Base-by-base conservation (phyloP, 2,888 invertebrate genomes). In the Tridacna gigas region DNA sequence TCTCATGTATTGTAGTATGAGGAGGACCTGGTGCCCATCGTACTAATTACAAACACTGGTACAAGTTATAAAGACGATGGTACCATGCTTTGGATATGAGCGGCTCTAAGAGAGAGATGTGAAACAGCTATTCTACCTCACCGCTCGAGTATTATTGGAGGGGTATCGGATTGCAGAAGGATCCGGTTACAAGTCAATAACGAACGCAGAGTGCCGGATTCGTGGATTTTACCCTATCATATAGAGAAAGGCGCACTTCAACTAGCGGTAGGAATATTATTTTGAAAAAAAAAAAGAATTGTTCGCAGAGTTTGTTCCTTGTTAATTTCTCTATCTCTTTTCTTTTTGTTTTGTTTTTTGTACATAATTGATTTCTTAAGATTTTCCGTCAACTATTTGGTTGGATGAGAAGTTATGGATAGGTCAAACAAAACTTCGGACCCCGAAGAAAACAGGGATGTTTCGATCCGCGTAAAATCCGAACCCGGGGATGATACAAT, bases 141-240 rank as follows among this genome's bases (percentile, higher is more conserved):
- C 60, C 61, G 47, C 61, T 63, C 63, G 75, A 75, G 79, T 81
- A 82, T 81, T 82, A 82, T 82, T 81, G 79, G 63, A 71, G 79
- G 66, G 47, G 79, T 78, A 77, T 84, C 84, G 56, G 73, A 65
- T 84, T 84, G 84, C 84, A 79, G 51, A 12, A 18, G 67, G 75
- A 79, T 84, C 84, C 20, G 56, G 56, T 84, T 84, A 77, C 84
- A 48, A 84, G 84, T 84, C 84, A 84, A 84, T 84, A 84, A 69
- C 61, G 79, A 75, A 77, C 65, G 76, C 79, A 79, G 76, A 79
- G 77, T 65, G 71, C 51, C 25, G 71, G 77, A 81, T 77, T 74
- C 81, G 65, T 71, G 66, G 51, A 81, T 77, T 76, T 81, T 66
- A 67, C 22, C 65, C 76, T 79, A 82, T 82, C 76, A 79, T 78